Evolutionary conservation across 2,113 vertebrate species (phyloP).

Genomic region (Pungitius pungitius): DNA sequence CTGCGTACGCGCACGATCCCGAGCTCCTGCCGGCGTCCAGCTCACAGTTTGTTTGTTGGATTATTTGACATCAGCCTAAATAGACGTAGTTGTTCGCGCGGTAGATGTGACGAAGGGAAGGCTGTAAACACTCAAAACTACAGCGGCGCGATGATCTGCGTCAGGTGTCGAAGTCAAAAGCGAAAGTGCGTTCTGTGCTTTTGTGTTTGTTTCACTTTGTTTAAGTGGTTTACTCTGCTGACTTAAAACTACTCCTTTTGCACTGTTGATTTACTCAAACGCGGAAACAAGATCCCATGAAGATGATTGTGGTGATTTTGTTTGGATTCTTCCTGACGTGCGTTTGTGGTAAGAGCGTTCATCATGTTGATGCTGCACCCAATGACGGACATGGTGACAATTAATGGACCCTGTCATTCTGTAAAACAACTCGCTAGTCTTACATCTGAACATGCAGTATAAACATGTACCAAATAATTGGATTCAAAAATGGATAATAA

Average conservation of each 20-base stretch:
- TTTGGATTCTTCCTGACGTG: slow-evolving; percentile 52
- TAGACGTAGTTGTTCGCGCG: background rate
- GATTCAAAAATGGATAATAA: too few species aligned
- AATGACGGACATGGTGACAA: too few species aligned
- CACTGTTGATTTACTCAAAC: background rate
- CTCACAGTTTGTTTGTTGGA: background rate
- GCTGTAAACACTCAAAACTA: background rate
- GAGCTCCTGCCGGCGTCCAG: background rate
- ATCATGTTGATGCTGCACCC: too few species aligned
- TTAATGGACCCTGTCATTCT: too few species aligned
- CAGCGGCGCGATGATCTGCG: background rate
- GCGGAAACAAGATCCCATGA: background rate
- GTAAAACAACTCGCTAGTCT: too few species aligned
- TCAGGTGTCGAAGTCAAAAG: slow-evolving; percentile 69
- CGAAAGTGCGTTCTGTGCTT: slow-evolving; percentile 64
- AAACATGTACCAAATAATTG: too few species aligned
- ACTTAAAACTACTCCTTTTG: background rate
- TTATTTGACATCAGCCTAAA: background rate
- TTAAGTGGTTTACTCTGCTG: background rate
- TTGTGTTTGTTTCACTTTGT: slow-evolving; percentile 3
- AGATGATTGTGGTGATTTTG: slow-evolving; percentile 47
- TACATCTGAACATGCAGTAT: too few species aligned
- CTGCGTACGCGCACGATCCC: slow-evolving; percentile 3
- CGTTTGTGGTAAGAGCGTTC: slow-evolving; percentile 71
- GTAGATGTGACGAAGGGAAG: background rate